Conservation (phyloP, 2,797 vertebrate species). For the Agapornis canus region DNA sequence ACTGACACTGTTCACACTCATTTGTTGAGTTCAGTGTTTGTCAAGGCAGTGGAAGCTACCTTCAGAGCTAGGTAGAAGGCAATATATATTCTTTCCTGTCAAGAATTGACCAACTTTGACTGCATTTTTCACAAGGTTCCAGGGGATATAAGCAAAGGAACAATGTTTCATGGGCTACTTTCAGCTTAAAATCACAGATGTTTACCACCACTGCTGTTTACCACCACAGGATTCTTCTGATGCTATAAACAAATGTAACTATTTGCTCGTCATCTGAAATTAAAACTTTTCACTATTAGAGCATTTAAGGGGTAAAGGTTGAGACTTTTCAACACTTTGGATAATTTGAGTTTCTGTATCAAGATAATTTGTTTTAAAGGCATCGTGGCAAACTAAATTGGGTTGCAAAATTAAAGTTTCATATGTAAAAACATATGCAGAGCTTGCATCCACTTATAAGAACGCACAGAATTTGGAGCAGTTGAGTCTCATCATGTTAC, state of each 20-base stretch:
- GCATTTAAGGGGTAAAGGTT: background rate
- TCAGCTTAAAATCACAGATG: background rate
- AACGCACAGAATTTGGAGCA: background rate
- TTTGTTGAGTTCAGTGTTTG: background rate
- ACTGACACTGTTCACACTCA: fast-evolving
- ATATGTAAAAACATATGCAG: background rate
- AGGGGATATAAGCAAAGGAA: background rate
- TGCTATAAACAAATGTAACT: background rate
- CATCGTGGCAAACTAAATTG: background rate
- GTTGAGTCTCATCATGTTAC: background rate
- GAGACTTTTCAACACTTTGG: background rate
- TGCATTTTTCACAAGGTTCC: background rate
- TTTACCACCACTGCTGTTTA: background rate
- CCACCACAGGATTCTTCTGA: background rate
- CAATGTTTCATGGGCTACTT: background rate
- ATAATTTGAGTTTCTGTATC: background rate
- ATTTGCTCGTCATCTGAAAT: background rate
- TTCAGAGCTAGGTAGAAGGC: background rate
- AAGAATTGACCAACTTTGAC: background rate
- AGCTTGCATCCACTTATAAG: background rate
- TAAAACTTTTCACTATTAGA: background rate
- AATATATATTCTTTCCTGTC: background rate
- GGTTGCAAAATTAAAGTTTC: background rate
- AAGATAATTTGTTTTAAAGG: background rate
- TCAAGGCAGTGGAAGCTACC: background rate